Evolutionary conservation across 2,113 vertebrate species (phyloP).

Genomic region (Upupa epops): DNA sequence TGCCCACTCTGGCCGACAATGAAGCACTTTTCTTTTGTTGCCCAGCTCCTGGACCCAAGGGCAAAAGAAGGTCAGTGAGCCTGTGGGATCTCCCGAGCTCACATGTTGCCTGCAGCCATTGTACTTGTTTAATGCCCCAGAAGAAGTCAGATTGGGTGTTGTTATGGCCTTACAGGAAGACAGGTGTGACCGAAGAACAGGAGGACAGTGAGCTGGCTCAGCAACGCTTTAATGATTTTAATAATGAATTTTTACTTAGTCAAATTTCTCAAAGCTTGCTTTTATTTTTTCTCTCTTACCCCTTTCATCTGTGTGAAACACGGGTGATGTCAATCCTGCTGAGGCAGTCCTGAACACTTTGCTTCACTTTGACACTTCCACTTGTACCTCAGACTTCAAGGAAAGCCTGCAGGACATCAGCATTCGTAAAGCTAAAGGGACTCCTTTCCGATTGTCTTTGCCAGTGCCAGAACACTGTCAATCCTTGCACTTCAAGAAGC

Average conservation of each 20-base stretch:
- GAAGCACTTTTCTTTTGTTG: background rate
- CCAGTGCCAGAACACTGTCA: background rate
- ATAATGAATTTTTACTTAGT: background rate
- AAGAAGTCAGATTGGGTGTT: background rate
- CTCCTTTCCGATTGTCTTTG: background rate
- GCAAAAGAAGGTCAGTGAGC: background rate
- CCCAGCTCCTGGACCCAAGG: background rate
- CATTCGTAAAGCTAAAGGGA: background rate
- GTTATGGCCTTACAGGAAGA: too few relatives aligned
- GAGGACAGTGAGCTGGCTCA: background rate
- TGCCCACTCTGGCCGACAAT: background rate
- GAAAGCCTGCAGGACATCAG: constrained; percentile 1
- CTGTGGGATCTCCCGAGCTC: background rate
- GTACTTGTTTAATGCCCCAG: background rate
- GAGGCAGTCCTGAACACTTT: background rate
- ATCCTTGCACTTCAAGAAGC: background rate
- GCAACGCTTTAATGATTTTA: background rate
- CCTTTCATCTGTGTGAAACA: background rate
- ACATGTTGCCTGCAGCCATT: rapidly evolving
- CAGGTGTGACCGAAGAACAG: background rate
- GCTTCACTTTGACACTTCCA: background rate
- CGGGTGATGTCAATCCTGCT: background rate
- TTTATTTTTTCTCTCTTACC: background rate
- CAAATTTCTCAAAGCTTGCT: background rate
- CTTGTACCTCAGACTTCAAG: background rate